Base-by-base conservation (phyloP, 2,888 invertebrate species). In the Catonia carolina region DNA sequence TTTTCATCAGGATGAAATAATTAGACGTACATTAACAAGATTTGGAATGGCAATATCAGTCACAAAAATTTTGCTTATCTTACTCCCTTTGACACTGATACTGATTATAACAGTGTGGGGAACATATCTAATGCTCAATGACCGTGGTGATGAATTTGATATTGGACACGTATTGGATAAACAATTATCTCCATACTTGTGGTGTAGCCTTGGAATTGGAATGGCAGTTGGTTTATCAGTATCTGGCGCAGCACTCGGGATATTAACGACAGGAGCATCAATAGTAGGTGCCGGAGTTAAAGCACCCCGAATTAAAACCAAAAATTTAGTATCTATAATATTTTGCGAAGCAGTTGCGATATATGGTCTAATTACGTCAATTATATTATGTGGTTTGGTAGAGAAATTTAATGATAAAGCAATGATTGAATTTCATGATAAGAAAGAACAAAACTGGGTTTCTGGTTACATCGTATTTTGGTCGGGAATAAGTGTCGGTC, bases 281-380 rank as follows among this genome's bases (percentile, higher is more conserved):
- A 83, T 83, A 62, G 68, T 82, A 59, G 99, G 99, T 59, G 98
- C 91, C 62, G 99, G 98, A 71, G 97, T 99, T 12, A 97, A 97
- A 76, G 94, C 97, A 33, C 99, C 99, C 8, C 80, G 98, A 69
- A 99, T 99, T 74, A 94, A 97, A 76, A 99, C 99, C 56, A 99
- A 99, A 77, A 99, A 99, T 75, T 83, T 99, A 71, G 96, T 99
- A 27, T 98, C 97, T 52, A 96, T 99, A 67, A 99, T 99, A 74
- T 99, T 99, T 79, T 99, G 99, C 73, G 99, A 99, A 77, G 99
- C 99, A 64, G 99, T 99, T 2, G 99, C 99, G 63, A 99, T 99
- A 75, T 99, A 99, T 74, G 99, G 99, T 23, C 81, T 99, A 62
- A 99, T 99, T 69, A 95, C 97, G 68, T 97, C 99, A 47, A 98